A percentile compares a stretch with the other conserved stretches of the same genome.
Evolutionary conservation across 2,797 vertebrate species (phyloP).

Genomic region (Myotis planiceps): DNA sequence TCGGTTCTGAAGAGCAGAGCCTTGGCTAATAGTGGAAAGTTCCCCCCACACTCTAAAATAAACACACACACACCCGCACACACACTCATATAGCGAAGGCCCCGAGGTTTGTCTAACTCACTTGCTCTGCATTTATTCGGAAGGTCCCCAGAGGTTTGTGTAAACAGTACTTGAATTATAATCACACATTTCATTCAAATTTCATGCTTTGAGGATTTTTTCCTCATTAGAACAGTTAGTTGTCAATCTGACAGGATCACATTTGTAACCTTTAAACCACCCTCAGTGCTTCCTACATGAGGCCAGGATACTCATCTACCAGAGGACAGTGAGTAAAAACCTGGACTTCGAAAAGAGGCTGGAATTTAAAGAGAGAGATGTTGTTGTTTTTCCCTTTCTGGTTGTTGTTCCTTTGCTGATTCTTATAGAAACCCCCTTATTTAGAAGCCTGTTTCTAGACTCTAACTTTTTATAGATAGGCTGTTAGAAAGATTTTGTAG

Average conservation of each 20-base stretch:
- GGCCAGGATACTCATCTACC: conserved; percentile 59
- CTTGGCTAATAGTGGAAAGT: conserved; percentile 70
- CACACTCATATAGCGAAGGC: conserved; percentile 26
- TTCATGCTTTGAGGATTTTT: conserved; percentile 94
- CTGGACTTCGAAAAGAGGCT: not conserved
- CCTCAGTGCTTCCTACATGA: conserved; percentile 73
- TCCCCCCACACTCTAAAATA: conserved; percentile 57
- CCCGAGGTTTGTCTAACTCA: conserved; percentile 84
- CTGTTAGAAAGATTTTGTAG: conserved; percentile 40
- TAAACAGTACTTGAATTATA: conserved; percentile 94
- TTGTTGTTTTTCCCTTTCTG: not conserved
- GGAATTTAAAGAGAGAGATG: conserved; percentile 4
- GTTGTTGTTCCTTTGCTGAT: conserved; percentile 51
- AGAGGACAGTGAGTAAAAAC: conserved; percentile 57
- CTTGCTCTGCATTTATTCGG: conserved; percentile 85
- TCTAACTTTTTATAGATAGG: not conserved
- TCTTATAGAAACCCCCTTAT: conserved; percentile 7
- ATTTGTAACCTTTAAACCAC: conserved; percentile 86
- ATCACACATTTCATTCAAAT: conserved; percentile 96
- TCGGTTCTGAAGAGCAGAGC: conserved; percentile 40
- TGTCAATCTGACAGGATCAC: conserved; percentile 90
- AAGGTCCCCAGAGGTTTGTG: conserved; percentile 88
- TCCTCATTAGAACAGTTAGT: conserved; percentile 91
- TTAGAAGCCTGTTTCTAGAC: conserved; percentile 21
- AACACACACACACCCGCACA: not conserved